Conservation (phyloP, 2,113 vertebrate species). For the Sitta europaea region DNA sequence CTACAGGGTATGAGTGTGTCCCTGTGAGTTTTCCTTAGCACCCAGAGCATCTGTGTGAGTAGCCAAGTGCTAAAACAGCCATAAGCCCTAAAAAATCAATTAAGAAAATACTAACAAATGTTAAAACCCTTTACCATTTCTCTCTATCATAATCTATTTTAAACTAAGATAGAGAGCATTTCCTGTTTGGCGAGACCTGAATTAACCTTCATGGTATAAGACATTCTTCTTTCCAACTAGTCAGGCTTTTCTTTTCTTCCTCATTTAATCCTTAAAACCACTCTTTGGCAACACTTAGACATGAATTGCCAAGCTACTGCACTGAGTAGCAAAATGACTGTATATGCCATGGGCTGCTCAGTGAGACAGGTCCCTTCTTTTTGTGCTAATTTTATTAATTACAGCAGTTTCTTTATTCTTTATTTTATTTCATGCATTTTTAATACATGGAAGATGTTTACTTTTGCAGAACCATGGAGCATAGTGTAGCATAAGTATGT, state of each 20-base stretch:
- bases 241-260: not conserved
- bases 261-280: not conserved
- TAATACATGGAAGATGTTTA: not conserved
- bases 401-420: not conserved
- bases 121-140: not conserved
- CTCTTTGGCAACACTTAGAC: not conserved
- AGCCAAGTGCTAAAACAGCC: not conserved
- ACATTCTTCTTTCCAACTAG: not conserved
- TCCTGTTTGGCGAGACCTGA: not conserved
- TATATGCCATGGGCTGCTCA: not conserved
- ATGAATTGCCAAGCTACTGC: not conserved
- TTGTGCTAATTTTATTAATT: not conserved
- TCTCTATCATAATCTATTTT: not conserved
- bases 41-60: not conserved
- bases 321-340: not conserved
- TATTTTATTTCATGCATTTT: not conserved
- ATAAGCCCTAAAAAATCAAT: not conserved
- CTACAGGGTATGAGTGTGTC: fast-evolving
- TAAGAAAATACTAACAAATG: not conserved
- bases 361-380: not conserved
- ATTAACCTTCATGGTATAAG: not conserved
- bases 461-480: not conserved
- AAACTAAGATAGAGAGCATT: not conserved
- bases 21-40: not conserved
- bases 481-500: not conserved